Percentiles rank a stretch among this genome's conserved stretches.
phyloP scores from a whole-genome alignment of 1,140 invertebrate species.

The Bombus confusus region DNA sequence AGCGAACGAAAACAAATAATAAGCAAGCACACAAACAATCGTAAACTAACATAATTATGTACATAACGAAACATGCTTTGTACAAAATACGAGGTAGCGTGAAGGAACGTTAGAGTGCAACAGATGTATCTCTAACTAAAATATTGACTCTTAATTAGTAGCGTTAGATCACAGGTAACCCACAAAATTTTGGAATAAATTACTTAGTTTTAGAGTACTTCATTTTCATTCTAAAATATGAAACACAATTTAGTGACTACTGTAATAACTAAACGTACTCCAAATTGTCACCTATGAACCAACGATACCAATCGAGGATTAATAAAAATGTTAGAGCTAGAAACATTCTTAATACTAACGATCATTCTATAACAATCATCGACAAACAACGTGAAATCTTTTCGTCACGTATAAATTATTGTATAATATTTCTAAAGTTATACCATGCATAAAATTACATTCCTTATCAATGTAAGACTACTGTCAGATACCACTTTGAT shows the following conservation, averaged over 20 bases:
- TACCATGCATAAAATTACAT: conserved; percentile 11
- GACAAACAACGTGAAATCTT: conserved; percentile 28
- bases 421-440: background rate
- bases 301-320: background rate
- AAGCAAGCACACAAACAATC: background rate
- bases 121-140: conserved; percentile 6
- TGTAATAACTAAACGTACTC: background rate
- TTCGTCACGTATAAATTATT: background rate
- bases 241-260: too few species aligned
- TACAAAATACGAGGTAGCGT: background rate
- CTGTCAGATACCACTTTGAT: conserved; percentile 30
- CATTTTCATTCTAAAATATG: too few species aligned
- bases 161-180: background rate
- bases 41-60: background rate
- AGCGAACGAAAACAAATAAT: conserved; percentile 13
- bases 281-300: background rate
- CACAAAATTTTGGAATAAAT: background rate
- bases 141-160: background rate
- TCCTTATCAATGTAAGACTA: conserved; percentile 36
- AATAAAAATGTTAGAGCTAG: conserved; percentile 19
- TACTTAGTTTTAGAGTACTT: too few species aligned
- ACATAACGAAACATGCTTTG: background rate
- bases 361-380: conserved; percentile 37
- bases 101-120: background rate
- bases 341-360: conserved; percentile 50